Base-by-base conservation (phyloP, 2,888 invertebrate genomes). In the Caenorhabditis afra region DNA sequence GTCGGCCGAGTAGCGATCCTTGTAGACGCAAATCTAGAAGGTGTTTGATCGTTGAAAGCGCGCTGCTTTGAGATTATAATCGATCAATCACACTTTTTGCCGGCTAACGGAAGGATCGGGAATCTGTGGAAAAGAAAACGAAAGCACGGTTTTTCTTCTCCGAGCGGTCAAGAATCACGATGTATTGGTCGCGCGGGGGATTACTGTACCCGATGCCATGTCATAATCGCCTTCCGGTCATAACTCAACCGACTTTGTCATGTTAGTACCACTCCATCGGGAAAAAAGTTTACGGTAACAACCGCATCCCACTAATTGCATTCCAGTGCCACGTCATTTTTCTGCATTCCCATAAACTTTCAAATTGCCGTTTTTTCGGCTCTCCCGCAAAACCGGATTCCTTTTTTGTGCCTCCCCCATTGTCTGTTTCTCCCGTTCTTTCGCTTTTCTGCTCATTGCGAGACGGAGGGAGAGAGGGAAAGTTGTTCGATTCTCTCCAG, bases 21-120 rank as follows among this genome's bases (percentile, higher is more conserved):
- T 95, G 91, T 98, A 98, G 87, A 94, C 93, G 64, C 96, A 94
- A 88, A 93, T 94, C 87, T 93, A 86, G 49, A 85, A 66, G 16
- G 29, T 18, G 11, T 2, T 45, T 14, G 20, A 5, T 45, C 5
- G n/a, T n/a, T n/a, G n/a, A n/a, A n/a, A n/a, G n/a, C n/a, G n/a
- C n/a, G n/a, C n/a, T n/a, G n/a, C n/a, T n/a, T n/a, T n/a, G n/a
- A 29, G 29, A 29, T 29, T 29, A 29, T 29, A 7, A 29, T 29
- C 29, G 29, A 29, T 29, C 29, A 29, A 3, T 29, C 29, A 7
- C 29, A 7, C 29, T 29, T 29, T 29, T 29, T 29, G 29, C 3
- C 29, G 3, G 29, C 29, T 29, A 29, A 29, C 29, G 29, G 29
- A 29, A 29, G 29, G 7, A 29, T 29, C 29, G 29, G 29, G 3